phyloP scores from a whole-genome alignment of 2,888 invertebrate species.

The Agrotis clavis region DNA sequence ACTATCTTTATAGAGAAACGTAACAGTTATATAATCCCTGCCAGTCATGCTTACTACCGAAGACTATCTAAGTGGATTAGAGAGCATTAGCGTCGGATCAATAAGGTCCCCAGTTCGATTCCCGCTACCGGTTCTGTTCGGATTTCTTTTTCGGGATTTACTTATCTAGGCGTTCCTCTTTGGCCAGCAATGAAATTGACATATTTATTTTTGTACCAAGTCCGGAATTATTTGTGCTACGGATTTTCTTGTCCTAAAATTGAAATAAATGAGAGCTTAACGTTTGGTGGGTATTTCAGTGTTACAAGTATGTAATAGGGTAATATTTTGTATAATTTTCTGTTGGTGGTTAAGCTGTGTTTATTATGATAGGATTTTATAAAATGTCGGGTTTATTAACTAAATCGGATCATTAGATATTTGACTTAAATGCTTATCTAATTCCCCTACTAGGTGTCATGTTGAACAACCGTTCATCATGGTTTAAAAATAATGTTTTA shows the following conservation, averaged over 20 bases:
- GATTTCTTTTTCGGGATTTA: constrained; percentile 60
- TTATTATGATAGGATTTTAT: constrained; percentile 37
- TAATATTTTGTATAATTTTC: constrained; percentile 42
- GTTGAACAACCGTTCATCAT: not conserved
- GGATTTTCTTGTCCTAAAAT: constrained; percentile 45
- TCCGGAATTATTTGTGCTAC: constrained; percentile 36
- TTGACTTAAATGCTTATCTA: not conserved
- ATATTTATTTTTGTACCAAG: constrained; percentile 59
- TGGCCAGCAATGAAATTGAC: constrained; percentile 55
- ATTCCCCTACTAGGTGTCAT: not conserved
- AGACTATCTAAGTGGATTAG: constrained; percentile 86
- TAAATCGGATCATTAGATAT: constrained; percentile 30
- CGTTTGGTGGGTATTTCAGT: constrained; percentile 24
- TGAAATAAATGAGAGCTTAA: constrained; percentile 52
- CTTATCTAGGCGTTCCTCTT: constrained; percentile 51
- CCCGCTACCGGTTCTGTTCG: constrained; percentile 68
- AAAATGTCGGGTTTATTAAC: constrained; percentile 30
- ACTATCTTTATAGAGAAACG: constrained; percentile 47
- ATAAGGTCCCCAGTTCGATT: constrained; percentile 74
- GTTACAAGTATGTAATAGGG: constrained; percentile 23
- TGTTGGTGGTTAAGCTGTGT: constrained; percentile 3
- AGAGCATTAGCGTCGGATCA: constrained; percentile 84
- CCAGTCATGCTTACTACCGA: constrained; percentile 85
- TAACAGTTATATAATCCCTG: constrained; percentile 78
- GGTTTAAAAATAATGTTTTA: not conserved